Evolutionary conservation across 2,113 vertebrate genomes (phyloP), one percentile per base, ranked within the genome.

Genomic region (Nibea albiflora): DNA sequence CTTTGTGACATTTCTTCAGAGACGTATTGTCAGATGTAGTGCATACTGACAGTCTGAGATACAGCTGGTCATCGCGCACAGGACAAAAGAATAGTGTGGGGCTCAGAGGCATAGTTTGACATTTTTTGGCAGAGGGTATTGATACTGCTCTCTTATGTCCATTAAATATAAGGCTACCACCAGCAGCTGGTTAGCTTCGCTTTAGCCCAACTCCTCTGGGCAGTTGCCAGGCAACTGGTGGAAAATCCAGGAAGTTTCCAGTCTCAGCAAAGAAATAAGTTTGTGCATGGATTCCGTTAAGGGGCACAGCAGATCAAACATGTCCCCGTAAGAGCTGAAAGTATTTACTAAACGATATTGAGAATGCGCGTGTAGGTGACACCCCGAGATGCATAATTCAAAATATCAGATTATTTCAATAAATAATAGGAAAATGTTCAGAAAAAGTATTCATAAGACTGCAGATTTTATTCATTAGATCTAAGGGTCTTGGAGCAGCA

Each of bases 1-100:
- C 56, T 49, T 53, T 26, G 35, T 81, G 65, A 11, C 68, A 53
- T 15, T 58, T 50, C 3, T 15, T 60, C 50, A 24, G 17, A 78
- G 35, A 60, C 61, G 44, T 26, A 53, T 11, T 62, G 65, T 61
- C 35, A 66, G 64, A 61, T 26, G 46, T 8, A 42, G 19, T 56
- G 61, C 52, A 65, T 4, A 35, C 46, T 31, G 68, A 67, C 50
- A 49, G 28, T 5, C 15, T 39, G 20, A 22, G 19, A 8, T 14
- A 28, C 56, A 31, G 49, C 22, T 47, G 49, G 35, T 19, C 19
- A 47, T 26, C 11, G 26, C 22, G 39, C 3, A 31, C 24, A 15
- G 20, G 17, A 52, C 28, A 50, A 31, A 49, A 28, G 17, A 22
- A 57, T 1, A 11, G 61, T 7, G 26, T 5, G 11, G 31, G 17